A percentile compares a stretch with the other conserved stretches of the same genome.
Conservation (phyloP, 2,888 invertebrate species). For the Perithous albicinctus region DNA sequence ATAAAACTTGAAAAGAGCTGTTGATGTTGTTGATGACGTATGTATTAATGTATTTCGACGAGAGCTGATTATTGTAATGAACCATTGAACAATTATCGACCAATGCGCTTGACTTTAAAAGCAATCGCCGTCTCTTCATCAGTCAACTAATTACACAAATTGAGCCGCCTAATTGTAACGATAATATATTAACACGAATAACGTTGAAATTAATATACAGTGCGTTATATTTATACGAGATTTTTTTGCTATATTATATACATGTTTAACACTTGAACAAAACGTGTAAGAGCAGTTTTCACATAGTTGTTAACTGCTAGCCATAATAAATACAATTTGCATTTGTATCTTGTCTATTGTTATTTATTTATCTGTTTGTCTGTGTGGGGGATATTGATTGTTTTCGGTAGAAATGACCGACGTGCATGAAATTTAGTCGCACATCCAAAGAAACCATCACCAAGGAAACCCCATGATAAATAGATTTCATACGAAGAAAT, state of each 20-base stretch:
- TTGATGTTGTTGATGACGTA: neutral
- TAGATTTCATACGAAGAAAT: constrained; percentile 41
- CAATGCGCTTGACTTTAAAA: constrained; percentile 37
- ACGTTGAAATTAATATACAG: constrained; percentile 58
- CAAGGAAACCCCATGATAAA: constrained; percentile 72
- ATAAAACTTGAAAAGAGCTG: neutral
- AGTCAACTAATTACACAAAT: constrained; percentile 15
- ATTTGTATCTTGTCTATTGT: constrained; percentile 36
- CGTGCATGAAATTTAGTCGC: constrained; percentile 20
- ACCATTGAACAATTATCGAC: neutral
- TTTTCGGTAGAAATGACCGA: neutral
- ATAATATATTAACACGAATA: constrained; percentile 8
- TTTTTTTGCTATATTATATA: constrained; percentile 77
- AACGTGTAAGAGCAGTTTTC: constrained; percentile 44
- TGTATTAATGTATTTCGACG: constrained; percentile 16
- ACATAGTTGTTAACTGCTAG: constrained; percentile 70
- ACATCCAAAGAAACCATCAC: constrained; percentile 51
- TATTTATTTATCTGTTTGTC: neutral
- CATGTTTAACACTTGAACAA: constrained; percentile 34
- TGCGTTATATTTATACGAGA: constrained; percentile 77
- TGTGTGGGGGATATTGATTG: neutral
- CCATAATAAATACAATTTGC: constrained; percentile 69
- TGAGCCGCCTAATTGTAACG: constrained; percentile 3
- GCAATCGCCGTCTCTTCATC: neutral
- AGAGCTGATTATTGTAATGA: constrained; percentile 16